These are phyloP conservation scores for Thalassophryne amazonica DNA, from an alignment of 2,797 vertebrate genomes.

Conservation along the genomic window DNA sequence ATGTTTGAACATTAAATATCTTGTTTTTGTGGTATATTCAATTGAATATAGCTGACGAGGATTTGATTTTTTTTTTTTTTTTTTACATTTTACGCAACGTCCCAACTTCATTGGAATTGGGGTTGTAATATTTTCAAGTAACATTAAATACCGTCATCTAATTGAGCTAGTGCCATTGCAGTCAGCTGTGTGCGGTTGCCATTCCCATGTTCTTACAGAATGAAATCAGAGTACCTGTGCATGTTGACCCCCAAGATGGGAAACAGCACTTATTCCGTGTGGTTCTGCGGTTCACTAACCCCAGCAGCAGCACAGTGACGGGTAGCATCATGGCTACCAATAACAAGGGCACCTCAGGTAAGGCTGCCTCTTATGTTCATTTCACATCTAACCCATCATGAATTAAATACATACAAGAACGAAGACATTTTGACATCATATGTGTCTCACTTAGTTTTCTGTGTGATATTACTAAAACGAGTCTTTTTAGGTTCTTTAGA, in stretches of 20 bases:
- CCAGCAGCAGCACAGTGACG: constrained; percentile 65
- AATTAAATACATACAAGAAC: neutral
- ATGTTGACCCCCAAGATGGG: constrained; percentile 78
- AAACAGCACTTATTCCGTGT: constrained; percentile 79
- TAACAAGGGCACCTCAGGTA: constrained; percentile 78
- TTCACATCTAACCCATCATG: constrained; percentile 28
- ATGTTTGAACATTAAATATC: too few relatives aligned
- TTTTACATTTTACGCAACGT: constrained; percentile 17
- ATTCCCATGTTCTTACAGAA: constrained; percentile 79
- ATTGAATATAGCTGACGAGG: too few relatives aligned
- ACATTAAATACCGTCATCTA: too few relatives aligned
- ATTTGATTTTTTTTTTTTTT: too few relatives aligned
- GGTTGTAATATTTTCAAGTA: too few relatives aligned
- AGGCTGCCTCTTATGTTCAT: constrained; percentile 49
- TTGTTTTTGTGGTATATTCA: too few relatives aligned
- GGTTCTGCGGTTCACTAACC: constrained; percentile 88
- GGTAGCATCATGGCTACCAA: constrained; percentile 80
- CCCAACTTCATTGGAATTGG: neutral
- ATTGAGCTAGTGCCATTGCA: constrained; percentile 5
- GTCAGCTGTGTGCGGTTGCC: constrained; percentile 61
- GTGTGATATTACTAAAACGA: too few relatives aligned
- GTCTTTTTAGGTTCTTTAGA: too few relatives aligned
- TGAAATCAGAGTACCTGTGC: constrained; percentile 88
- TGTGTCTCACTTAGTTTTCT: neutral
- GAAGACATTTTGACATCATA: constrained; percentile 1